Base-by-base conservation (phyloP, 2,797 vertebrate genomes). In the Intellagama lesueurii region DNA sequence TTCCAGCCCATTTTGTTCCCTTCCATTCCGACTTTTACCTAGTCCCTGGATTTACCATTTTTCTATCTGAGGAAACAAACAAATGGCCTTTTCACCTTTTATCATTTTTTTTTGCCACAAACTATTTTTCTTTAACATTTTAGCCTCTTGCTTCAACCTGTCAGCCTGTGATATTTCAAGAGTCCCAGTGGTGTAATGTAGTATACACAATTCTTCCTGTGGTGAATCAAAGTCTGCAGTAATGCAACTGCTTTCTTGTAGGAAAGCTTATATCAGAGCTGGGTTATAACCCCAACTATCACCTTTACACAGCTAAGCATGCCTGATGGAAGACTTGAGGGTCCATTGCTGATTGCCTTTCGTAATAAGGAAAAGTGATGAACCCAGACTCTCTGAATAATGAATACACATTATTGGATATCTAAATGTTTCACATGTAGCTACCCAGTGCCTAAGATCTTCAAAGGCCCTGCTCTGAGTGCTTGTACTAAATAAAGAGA, bases 11-110 rank as follows among this genome's bases (percentile, higher is more conserved):
- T 56, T 56, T 56, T 56, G 52, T 12, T 56, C 52, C 52, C 14
- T 56, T 14, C 52, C 52, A 12, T 11, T 56, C 9, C 9, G 8
- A 56, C 52, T 56, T 56, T 56, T 52, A 40, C 40, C 1, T 40
- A 40, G 40, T 40, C 40, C 40, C 12, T 56, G 52, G 7, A 56
- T 64, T 64, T 64, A 64, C 3, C 7, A 40, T 86, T 64, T 92
- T 64, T 66, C 82, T 52, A 14, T 5, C 72, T 89, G 19, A 79
- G 56, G 14, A 83, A 81, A 66, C 17, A 87, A 92, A 92, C 7
- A 32, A 85, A 87, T 19, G 0, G 84, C 30, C 56, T 90, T 75
- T 85, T 14, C 83, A 84, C 11, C 68, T 92, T 83, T 83, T 17
- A 64, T 81, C 89, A 40, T 85, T 56, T 85, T 56, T 88, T 78